phyloP scores from a whole-genome alignment of 1,140 invertebrate species.

The Bombus breviceps region DNA sequence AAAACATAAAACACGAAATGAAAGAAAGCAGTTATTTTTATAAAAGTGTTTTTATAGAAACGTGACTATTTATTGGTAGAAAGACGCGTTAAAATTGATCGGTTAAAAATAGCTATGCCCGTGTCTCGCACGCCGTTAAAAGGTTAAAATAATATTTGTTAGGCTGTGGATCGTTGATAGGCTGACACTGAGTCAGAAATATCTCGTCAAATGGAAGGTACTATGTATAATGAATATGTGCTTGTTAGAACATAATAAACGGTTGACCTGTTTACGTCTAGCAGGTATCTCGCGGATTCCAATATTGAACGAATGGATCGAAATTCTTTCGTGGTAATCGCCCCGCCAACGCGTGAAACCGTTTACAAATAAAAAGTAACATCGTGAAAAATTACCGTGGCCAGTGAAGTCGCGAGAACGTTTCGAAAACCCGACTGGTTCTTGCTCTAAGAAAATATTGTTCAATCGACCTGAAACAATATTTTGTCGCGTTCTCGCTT shows the following conservation, averaged over 20 bases:
- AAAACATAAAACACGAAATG: too few relatives aligned
- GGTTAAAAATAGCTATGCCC: too few relatives aligned
- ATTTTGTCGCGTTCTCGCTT: neutral
- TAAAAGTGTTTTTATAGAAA: too few relatives aligned
- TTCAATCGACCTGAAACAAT: neutral
- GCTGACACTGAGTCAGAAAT: too few relatives aligned
- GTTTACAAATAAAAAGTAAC: neutral
- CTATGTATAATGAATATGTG: conserved; percentile 31
- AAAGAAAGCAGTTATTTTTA: conserved; percentile 7
- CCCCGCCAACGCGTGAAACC: neutral
- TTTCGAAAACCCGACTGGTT: neutral
- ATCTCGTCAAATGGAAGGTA: too few relatives aligned
- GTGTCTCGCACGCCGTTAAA: too few relatives aligned
- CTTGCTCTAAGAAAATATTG: neutral
- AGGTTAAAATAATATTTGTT: too few relatives aligned
- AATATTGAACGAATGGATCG: neutral
- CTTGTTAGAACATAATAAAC: conserved; percentile 23
- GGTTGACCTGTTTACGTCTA: conserved; percentile 22
- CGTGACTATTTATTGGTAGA: too few relatives aligned
- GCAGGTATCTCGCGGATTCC: neutral
- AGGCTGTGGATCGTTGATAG: too few relatives aligned
- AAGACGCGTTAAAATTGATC: too few relatives aligned
- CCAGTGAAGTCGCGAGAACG: neutral
- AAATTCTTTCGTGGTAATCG: neutral
- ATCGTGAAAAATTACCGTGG: neutral